Base-by-base conservation (phyloP, 2,797 vertebrate species). In the Brotula barbata region DNA sequence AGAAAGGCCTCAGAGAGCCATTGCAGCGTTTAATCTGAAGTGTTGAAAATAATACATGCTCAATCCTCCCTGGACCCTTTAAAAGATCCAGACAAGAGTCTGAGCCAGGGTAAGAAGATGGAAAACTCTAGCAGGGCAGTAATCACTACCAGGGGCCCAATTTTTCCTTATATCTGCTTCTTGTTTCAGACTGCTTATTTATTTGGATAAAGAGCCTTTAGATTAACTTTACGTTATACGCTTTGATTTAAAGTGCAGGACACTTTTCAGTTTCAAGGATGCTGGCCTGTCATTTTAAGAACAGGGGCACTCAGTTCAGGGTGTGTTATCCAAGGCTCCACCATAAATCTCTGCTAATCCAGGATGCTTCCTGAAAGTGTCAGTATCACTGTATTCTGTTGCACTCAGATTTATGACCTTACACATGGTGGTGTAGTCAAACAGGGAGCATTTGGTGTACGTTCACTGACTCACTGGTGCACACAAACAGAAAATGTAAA, bases 401-500 rank as follows among this genome's bases (percentile, higher is more conserved):
- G 77, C 75, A 21, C 68, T 77, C 70, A 74, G 85, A 91, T 91
- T 91, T 89, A 91, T 85, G 81, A 81, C 79, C 79, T 81, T 76
- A 67, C 88, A 89, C 84, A 87, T 89, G 88, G 70, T 12, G 70
- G 33, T 68, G 65, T 76, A 75, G 82, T 85, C 84, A 71, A 68
- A 72, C 59, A 73, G 63, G 69, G 80, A 78, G 68, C 67, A 54
- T 69, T 79, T 73, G 80, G 62, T 48, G 39, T 10, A 58, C 61
- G 20, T 67, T 9, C 42, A 19, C 16, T 16, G 19, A 22, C 14
- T 15, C 20, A 36, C 28, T 16, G 28, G 9, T 33, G 39, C 33
- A 28, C 33, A 39, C 44, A 23, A 15, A 50, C 10, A 20, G 10
- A 33, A 33, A 51, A 20, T 20, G 20, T 7, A 31, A 28, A 34